phyloP scores from a whole-genome alignment of 1,140 invertebrate species.

The Batillaria attramentaria region DNA sequence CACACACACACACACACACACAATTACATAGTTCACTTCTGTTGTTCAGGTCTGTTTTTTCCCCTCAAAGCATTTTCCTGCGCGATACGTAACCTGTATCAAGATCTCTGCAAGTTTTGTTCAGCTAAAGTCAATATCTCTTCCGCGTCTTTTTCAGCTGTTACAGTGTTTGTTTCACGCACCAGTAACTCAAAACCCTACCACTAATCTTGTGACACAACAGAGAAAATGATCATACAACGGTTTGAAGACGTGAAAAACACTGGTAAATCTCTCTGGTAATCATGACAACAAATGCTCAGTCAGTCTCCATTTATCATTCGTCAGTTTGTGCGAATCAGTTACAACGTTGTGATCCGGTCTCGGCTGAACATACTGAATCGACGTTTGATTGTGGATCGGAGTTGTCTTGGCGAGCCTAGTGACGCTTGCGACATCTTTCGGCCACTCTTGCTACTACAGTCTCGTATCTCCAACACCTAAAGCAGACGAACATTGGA shows the following conservation, averaged over 20 bases:
- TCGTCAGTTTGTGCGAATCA: not conserved
- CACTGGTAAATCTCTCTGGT: not conserved
- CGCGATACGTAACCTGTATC: too few relatives aligned
- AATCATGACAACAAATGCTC: not conserved
- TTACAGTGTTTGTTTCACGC: too few relatives aligned
- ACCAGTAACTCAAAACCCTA: not conserved
- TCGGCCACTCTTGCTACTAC: slow-evolving; percentile 1
- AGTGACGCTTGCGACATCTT: slow-evolving; percentile 29
- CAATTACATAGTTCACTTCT: not conserved
- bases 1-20: not conserved
- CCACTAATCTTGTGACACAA: too few relatives aligned
- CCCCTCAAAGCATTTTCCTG: too few relatives aligned
- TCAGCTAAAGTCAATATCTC: not conserved
- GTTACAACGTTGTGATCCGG: slow-evolving; percentile 17
- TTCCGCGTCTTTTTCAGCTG: too few relatives aligned
- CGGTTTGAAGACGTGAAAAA: not conserved
- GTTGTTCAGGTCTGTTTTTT: too few relatives aligned
- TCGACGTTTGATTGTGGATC: slow-evolving; percentile 29
- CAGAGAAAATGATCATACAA: not conserved
- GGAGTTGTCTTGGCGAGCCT: slow-evolving; percentile 34
- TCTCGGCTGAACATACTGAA: slow-evolving; percentile 39
- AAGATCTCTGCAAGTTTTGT: too few relatives aligned
- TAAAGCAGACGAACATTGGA: not conserved
- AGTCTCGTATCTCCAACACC: slow-evolving; percentile 31
- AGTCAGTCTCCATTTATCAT: not conserved